phyloP scores from a whole-genome alignment of 1,140 invertebrate species.

The Drosophila novamexicana region DNA sequence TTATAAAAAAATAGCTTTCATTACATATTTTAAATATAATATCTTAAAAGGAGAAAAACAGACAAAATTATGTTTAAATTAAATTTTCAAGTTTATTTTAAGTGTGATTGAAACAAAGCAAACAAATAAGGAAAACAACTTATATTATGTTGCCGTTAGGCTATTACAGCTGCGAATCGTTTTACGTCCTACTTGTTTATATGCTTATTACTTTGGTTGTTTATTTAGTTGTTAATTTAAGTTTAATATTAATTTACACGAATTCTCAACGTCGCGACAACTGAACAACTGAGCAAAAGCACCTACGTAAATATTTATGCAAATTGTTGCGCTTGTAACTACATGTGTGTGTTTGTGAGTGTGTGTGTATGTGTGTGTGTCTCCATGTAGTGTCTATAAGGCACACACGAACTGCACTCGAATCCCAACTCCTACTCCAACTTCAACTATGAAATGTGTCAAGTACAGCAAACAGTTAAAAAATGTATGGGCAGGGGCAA shows the following conservation, averaged over 20 bases:
- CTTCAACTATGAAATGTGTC: slow-evolving; percentile 71
- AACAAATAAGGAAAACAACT: too few species aligned
- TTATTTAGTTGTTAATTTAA: slow-evolving; percentile 68
- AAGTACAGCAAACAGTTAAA: slow-evolving; percentile 82
- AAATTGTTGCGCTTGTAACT: slow-evolving; percentile 37
- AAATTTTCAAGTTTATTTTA: too few species aligned
- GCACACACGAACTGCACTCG: slow-evolving; percentile 17
- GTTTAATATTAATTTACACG: slow-evolving; percentile 72
- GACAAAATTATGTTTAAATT: too few species aligned
- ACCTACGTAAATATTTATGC: slow-evolving; percentile 76
- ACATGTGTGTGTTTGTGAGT: neutral
- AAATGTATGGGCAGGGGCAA: slow-evolving; percentile 67
- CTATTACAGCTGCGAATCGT: neutral
- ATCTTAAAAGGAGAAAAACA: too few species aligned
- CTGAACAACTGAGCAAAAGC: slow-evolving; percentile 36
- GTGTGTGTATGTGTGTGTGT: neutral
- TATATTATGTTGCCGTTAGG: neutral
- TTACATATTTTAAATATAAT: too few species aligned
- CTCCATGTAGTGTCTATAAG: slow-evolving; percentile 4
- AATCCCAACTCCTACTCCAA: slow-evolving; percentile 25
- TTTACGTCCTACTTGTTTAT: neutral
- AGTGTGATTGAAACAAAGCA: too few species aligned
- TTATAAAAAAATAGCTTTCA: too few species aligned
- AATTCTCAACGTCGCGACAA: slow-evolving; percentile 39
- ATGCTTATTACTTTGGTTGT: slow-evolving; percentile 33